Conservation (phyloP, 2,888 invertebrate genomes). For the Sphinx pinastri region DNA sequence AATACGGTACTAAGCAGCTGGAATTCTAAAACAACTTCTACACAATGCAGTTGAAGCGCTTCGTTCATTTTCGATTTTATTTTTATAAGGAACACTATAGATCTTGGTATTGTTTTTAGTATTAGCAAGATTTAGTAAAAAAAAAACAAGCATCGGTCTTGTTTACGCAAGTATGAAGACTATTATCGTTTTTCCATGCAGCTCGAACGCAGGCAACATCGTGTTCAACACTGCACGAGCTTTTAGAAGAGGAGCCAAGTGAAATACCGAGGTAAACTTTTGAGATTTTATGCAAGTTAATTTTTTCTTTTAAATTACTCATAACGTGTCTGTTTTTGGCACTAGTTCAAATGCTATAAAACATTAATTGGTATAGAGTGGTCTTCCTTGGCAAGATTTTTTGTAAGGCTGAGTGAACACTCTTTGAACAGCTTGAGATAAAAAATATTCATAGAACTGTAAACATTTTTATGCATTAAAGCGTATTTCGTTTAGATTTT, state of each 20-base stretch:
- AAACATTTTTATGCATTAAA: too few species aligned
- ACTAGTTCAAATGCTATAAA: slow-evolving; percentile 45
- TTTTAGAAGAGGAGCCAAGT: slow-evolving; percentile 76
- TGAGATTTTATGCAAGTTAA: slow-evolving; percentile 33
- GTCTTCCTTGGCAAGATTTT: slow-evolving; percentile 43
- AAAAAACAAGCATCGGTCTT: too few species aligned
- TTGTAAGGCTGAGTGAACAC: slow-evolving; percentile 1
- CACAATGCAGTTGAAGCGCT: not conserved
- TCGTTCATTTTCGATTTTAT: too few species aligned
- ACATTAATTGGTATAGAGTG: slow-evolving; percentile 11
- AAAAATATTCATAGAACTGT: not conserved
- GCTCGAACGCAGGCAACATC: slow-evolving; percentile 81
- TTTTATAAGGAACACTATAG: too few species aligned
- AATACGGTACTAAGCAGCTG: not conserved
- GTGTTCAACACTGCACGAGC: slow-evolving; percentile 80
- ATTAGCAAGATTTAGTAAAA: too few species aligned
- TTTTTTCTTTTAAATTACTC: slow-evolving; percentile 38
- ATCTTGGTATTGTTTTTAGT: too few species aligned
- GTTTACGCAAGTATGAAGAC: not conserved
- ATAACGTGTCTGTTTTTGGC: slow-evolving; percentile 48
- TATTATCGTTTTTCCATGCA: slow-evolving; percentile 45
- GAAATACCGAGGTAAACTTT: slow-evolving; percentile 77
- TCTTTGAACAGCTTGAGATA: not conserved
- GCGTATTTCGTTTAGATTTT: too few species aligned
- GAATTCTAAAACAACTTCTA: not conserved